Conservation (phyloP, 2,797 vertebrate genomes). For the Cynodonichthys magdalenae region DNA sequence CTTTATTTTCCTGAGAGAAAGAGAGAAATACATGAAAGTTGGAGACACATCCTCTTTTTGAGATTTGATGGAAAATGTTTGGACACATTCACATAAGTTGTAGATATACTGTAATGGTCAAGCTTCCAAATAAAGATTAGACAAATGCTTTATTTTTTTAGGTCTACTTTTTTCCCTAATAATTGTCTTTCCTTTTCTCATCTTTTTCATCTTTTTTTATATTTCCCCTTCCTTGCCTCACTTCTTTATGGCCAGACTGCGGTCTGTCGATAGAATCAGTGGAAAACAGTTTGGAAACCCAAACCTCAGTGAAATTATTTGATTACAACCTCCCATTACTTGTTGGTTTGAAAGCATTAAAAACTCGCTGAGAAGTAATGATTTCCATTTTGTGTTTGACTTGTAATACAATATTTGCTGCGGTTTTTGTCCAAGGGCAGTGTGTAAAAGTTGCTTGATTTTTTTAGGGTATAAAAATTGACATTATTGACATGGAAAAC, state of each 20-base stretch:
- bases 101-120: slow-evolving; percentile 16
- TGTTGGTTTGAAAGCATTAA: slow-evolving; percentile 73
- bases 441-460: slow-evolving; percentile 44
- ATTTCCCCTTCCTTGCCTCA: slow-evolving; percentile 21
- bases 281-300: slow-evolving; percentile 76
- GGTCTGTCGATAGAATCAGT: slow-evolving; percentile 71
- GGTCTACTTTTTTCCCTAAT: slow-evolving; percentile 5
- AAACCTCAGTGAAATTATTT: slow-evolving; percentile 75
- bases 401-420: slow-evolving; percentile 66
- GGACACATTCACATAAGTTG: slow-evolving; percentile 36
- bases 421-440: slow-evolving; percentile 54
- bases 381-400: slow-evolving; percentile 76
- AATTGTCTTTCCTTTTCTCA: slow-evolving; percentile 19
- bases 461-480: slow-evolving; percentile 52
- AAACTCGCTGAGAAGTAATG: slow-evolving; percentile 68
- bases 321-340: slow-evolving; percentile 75
- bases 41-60: slow-evolving; percentile 19
- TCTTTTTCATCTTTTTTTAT: slow-evolving; percentile 6
- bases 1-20: slow-evolving; percentile 15
- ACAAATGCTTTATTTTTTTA: slow-evolving; percentile 13
- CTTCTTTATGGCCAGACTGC: slow-evolving; percentile 61
- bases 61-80: slow-evolving; percentile 43
- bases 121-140: slow-evolving; percentile 20
- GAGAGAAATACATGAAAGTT: slow-evolving; percentile 9
- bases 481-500: slow-evolving; percentile 43